A percentile compares a stretch with the other conserved stretches of the same genome.
These are phyloP conservation scores for Cetonia aurata DNA, from an alignment of 2,888 invertebrate species.

Conservation along the genomic window DNA sequence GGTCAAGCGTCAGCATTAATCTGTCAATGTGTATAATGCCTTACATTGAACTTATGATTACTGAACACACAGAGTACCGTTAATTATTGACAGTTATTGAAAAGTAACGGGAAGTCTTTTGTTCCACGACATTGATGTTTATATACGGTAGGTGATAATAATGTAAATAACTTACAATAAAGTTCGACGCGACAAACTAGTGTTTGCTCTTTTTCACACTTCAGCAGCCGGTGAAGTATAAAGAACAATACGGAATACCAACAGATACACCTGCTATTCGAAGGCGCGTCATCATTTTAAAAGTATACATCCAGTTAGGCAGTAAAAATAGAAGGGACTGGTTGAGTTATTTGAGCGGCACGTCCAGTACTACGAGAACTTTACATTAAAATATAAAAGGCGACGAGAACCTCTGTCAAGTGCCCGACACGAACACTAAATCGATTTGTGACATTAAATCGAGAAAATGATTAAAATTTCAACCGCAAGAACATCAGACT, in stretches of 20 bases:
- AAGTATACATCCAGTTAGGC: constrained; percentile 8
- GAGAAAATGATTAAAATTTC: constrained; percentile 40
- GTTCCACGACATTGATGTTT: constrained; percentile 16
- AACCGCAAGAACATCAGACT: constrained; percentile 33
- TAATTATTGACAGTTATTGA: constrained; percentile 31
- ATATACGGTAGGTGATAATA: constrained; percentile 23
- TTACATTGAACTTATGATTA: constrained; percentile 1
- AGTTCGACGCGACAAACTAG: too few relatives aligned
- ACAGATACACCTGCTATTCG: neutral
- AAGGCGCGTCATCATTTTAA: constrained; percentile 3
- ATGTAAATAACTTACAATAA: constrained; percentile 19
- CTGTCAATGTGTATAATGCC: constrained; percentile 11
- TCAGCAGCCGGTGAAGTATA: too few relatives aligned
- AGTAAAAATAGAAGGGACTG: constrained; percentile 18
- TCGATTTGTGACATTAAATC: constrained; percentile 35
- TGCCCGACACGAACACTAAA: constrained; percentile 21
- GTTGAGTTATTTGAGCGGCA: constrained; percentile 13
- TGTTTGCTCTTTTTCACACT: too few relatives aligned
- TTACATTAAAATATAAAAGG: constrained; percentile 26
- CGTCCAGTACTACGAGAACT: neutral
- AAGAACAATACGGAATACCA: neutral
- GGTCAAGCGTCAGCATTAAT: constrained; percentile 33
- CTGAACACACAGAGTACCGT: constrained; percentile 5
- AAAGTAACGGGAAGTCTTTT: constrained; percentile 10
- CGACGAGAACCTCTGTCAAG: constrained; percentile 13